Conservation (phyloP, 2,797 vertebrate genomes). For the Pseudomugil tenellus region DNA sequence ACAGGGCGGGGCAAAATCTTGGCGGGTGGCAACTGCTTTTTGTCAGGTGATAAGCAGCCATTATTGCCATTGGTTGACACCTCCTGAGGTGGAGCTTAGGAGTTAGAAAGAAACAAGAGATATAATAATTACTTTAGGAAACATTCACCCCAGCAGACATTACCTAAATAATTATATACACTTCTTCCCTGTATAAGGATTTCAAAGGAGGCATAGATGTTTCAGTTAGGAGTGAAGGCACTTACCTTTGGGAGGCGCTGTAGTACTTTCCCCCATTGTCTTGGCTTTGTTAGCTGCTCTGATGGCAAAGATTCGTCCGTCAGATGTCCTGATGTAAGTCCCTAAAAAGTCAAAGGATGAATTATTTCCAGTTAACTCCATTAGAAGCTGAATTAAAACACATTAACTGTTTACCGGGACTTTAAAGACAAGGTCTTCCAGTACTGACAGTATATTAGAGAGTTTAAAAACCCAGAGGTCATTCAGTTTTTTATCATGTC, state of each 20-base stretch:
- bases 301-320: conserved; percentile 95
- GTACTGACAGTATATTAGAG: neutral
- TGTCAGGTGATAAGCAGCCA: conserved; percentile 82
- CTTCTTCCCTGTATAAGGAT: neutral
- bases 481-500: neutral
- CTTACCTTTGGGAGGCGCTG: conserved; percentile 82
- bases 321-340: conserved; percentile 93
- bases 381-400: too few relatives aligned
- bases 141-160: neutral
- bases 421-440: too few relatives aligned
- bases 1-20: conserved; percentile 86
- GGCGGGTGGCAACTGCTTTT: conserved; percentile 72
- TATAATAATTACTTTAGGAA: neutral
- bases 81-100: conserved; percentile 71
- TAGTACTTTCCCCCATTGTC: conserved; percentile 79
- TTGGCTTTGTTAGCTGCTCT: conserved; percentile 91
- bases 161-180: neutral
- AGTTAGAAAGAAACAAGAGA: conserved; percentile 74
- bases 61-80: conserved; percentile 75
- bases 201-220: neutral
- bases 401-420: too few relatives aligned
- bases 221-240: neutral
- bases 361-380: neutral
- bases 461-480: neutral
- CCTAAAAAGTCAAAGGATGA: conserved; percentile 73